These are phyloP conservation scores for Cyanoliseus patagonus DNA, from an alignment of 2,113 vertebrate species.

Conservation along the genomic window DNA sequence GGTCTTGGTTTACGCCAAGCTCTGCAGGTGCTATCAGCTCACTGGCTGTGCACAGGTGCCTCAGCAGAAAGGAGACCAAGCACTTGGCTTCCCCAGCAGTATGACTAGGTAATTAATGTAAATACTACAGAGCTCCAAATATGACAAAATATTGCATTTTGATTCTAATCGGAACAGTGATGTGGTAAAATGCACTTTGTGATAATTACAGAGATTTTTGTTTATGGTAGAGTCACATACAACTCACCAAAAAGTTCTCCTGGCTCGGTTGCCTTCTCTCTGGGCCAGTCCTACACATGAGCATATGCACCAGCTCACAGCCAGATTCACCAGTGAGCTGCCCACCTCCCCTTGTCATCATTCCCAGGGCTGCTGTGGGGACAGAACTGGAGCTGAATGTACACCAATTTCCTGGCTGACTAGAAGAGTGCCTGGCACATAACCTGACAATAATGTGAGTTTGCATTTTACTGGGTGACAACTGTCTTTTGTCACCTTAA, in stretches of 20 bases:
- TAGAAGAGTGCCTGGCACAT: not conserved
- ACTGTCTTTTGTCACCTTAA: not conserved
- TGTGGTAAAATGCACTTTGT: not conserved
- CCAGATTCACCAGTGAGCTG: not conserved
- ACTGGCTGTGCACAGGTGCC: not conserved
- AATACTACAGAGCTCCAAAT: not conserved
- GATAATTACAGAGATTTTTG: not conserved
- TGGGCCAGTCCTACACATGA: not conserved
- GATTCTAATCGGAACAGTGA: not conserved
- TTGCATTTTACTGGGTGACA: not conserved
- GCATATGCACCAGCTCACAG: not conserved
- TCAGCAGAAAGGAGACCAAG: not conserved
- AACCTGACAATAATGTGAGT: not conserved
- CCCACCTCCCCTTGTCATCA: not conserved
- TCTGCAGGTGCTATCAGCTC: not conserved
- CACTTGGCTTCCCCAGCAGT: not conserved
- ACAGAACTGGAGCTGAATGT: accelerated
- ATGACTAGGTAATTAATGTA: not conserved
- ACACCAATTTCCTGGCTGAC: not conserved
- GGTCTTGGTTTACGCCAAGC: not conserved
- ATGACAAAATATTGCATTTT: not conserved
- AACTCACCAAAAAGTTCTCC: not conserved
- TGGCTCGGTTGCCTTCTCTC: not conserved
- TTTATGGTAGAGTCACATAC: not conserved
- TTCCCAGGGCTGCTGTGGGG: not conserved